Base-by-base conservation (phyloP, 2,888 invertebrate species). In the Macropis europaea region DNA sequence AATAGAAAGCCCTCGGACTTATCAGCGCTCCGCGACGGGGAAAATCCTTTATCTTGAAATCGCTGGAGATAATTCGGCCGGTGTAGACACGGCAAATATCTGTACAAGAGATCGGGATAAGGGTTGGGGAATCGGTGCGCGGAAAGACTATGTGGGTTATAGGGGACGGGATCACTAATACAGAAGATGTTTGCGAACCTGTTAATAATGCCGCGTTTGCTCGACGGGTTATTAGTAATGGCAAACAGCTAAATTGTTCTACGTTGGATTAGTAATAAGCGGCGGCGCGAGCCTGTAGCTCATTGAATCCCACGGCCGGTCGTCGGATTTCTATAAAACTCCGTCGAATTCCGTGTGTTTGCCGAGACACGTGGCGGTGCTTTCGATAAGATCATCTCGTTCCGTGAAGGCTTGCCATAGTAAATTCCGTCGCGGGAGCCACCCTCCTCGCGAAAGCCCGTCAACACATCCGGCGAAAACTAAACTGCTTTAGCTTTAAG, bases 401-500 rank as follows among this genome's bases (percentile, higher is more conserved):
- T 47, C 42, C 52, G 56, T 47, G 40, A 60, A 62, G 59, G 52
- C 61, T 57, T 42, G 63, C 66, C 66, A 54, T 66, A 61, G 71
- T 69, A 77, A 79, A 67, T 82, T 81, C 77, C 69, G 56, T 61
- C 52, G 60, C 66, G 56, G 34, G 57, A 62, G 61, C 45, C 47
- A 28, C 22, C 32, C 36, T 28, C 30, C 56, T 11, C 59, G 63
- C 61, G 61, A 72, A 77, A 76, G 56, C 60, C 77, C 82, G 81
- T 82, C 88, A 86, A 87, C 87, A 86, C 85, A 87, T 86, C 86
- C 84, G 84, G 82, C 84, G 88, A 89, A 89, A 89, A 89, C 88
- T 89, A 89, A 90, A 89, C 89, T 89, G 89, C 86, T 88, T 90
- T 90, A 89, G 87, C 89, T 88, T 84, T 88, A 89, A 90, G 89